Base-by-base conservation (phyloP, 2,888 invertebrate species). In the Drosophila maculinotata region DNA sequence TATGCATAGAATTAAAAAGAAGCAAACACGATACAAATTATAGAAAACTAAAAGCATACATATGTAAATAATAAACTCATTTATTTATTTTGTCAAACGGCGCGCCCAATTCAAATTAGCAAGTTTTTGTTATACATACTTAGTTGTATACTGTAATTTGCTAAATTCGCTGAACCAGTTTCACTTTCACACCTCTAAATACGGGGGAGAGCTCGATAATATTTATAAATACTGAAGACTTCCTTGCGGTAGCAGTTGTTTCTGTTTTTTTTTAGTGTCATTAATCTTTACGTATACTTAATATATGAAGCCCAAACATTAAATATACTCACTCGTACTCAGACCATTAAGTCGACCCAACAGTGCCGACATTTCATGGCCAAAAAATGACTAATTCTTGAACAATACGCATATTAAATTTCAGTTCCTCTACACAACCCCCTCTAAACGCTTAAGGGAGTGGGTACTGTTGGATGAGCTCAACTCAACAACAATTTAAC, bases 361-460 rank as follows among this genome's bases (percentile, higher is more conserved):
- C 74, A 38, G 57, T 62, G 63, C 48, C 60, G 30, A 15, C 58
- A 76, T 47, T 71, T 73, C 76, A 80, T 48, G 78, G 79, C 69
- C 72, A 72, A 42, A 35, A 44, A 26, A 39, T 58, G 45, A 56
- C 30, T 33, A 38, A 52, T 14, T 12, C 36, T 31, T 9, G 15
- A 28, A 9, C 14, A 36, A 38, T 36, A 58, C 26, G 10, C 35
- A 26, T 30, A 35, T 38, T 20, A 31, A 30, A 48, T 23, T 28
- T 36, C 25, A 17, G 26, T 33, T 15, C 23, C 8, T n/a, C 30
- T 10, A 12, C 8, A 8, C 25, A 10, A 2, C 8, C 10, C 26
- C n/a, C 30, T 9, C 12, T 31, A 25, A 7, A 12, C 15, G 31
- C 47, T 14, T 48, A 33, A 58, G 38, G 54, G 45, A 26, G 38